phyloP scores from a whole-genome alignment of 1,140 invertebrate genomes.

The Hypsibius dujardini region DNA sequence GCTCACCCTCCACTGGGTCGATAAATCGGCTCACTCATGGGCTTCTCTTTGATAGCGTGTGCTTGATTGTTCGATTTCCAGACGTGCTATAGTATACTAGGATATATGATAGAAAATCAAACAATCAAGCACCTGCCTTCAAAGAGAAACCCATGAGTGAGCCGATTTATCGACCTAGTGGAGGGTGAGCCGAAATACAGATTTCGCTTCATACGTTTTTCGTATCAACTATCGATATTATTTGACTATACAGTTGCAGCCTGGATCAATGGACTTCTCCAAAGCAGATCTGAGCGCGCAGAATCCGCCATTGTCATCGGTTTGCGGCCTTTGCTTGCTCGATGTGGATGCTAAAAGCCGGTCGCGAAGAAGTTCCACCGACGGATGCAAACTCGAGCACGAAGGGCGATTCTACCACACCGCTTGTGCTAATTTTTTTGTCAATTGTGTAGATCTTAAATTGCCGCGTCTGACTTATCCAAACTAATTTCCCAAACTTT shows the following conservation, averaged over 20 bases:
- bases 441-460: constrained; percentile 45
- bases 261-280: constrained; percentile 28
- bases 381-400: constrained; percentile 34
- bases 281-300: constrained; percentile 28
- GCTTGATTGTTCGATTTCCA: too few species aligned
- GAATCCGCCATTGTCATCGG: constrained; percentile 25
- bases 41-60: too few species aligned
- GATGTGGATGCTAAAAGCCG: constrained; percentile 29
- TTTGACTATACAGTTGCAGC: constrained; percentile 29
- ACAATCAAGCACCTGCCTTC: constrained; percentile 11
- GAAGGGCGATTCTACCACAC: constrained; percentile 45
- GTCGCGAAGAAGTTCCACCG: constrained; percentile 23
- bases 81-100: neutral
- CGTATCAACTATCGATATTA: constrained; percentile 16
- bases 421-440: constrained; percentile 49
- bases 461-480: constrained; percentile 36
- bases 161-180: neutral
- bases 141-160: neutral
- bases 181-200: constrained; percentile 16
- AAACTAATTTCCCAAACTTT: too few species aligned
- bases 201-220: too few species aligned
- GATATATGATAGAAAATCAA: neutral
- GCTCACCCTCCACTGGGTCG: too few species aligned
- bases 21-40: too few species aligned
- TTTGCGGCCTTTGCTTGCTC: constrained; percentile 37